Conservation (phyloP, 1,140 invertebrate species). For the Metopolophium dirhodum region DNA sequence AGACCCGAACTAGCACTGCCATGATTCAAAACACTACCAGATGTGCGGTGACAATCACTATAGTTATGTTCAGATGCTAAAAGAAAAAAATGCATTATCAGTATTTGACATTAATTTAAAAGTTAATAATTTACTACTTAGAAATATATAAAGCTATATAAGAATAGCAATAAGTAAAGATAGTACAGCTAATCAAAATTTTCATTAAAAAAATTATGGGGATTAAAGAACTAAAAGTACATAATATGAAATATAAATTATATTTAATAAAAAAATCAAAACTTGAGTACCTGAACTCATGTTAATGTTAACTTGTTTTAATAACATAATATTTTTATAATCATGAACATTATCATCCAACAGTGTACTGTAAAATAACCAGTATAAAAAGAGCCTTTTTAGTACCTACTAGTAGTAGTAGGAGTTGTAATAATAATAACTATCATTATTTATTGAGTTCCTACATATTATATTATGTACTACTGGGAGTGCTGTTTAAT, state of each 20-base stretch:
- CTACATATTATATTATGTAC: not conserved
- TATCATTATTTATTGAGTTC: not conserved
- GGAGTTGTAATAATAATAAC: not conserved
- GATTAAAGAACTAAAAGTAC: not conserved
- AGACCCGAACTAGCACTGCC: slow-evolving; percentile 14
- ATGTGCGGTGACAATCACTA: slow-evolving; percentile 49
- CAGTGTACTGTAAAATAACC: not conserved
- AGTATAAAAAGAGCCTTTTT: not conserved
- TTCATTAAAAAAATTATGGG: not conserved
- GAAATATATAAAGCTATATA: no score
- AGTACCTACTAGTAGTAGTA: not conserved
- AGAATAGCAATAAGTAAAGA: no score
- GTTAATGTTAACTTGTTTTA: not conserved
- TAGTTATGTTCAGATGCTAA: slow-evolving; percentile 51
- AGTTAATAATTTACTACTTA: not conserved
- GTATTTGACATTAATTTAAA: not conserved
- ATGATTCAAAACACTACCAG: slow-evolving; percentile 40
- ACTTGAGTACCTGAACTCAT: not conserved
- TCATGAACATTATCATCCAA: not conserved
- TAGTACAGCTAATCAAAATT: no score
- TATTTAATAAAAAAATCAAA: not conserved
- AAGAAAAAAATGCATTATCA: not conserved
- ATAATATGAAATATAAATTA: not conserved
- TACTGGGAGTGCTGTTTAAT: not conserved
- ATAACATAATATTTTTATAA: not conserved